phyloP scores from a whole-genome alignment of 23 tunicate species.

The Trididemnum nubilum region DNA sequence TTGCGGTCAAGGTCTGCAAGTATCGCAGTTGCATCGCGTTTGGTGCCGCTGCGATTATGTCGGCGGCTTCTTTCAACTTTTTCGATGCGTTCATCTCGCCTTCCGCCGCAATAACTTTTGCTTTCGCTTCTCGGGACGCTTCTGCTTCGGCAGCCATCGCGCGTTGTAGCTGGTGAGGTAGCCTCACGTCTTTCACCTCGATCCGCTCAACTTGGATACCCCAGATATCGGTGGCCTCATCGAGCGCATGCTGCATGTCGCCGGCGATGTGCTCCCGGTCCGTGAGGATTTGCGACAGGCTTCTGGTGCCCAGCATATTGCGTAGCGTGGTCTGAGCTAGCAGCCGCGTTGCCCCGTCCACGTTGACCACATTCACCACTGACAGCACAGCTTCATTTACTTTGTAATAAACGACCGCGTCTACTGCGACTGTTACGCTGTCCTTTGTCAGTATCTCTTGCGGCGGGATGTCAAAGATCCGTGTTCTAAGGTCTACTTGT shows the following conservation, averaged over 20 bases:
- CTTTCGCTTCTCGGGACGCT: conserved; percentile 93
- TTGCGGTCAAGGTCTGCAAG: conserved; percentile 80
- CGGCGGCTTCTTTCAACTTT: conserved; percentile 93
- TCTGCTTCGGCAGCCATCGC: conserved; percentile 99
- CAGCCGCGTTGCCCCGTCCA: conserved; percentile 80
- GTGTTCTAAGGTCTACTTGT: conserved; percentile 74
- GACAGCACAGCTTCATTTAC: conserved; percentile 65
- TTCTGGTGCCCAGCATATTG: conserved; percentile 85
- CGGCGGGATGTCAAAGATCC: conserved; percentile 90
- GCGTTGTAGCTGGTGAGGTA: conserved; percentile 81
- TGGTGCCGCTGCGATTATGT: conserved; percentile 78
- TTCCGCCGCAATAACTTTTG: conserved; percentile 98
- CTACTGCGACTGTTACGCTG: conserved; percentile 92
- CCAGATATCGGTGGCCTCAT: conserved; percentile 91
- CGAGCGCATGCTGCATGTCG: conserved; percentile 61
- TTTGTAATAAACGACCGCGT: conserved; percentile 92
- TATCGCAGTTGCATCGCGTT: conserved; percentile 92
- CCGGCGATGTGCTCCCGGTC: conserved; percentile 81
- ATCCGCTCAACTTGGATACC: conserved; percentile 93
- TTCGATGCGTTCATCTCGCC: conserved; percentile 95
- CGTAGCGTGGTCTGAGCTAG: conserved; percentile 95
- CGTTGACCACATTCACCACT: conserved; percentile 82
- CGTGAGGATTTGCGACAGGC: conserved; percentile 74
- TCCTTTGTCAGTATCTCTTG: conserved; percentile 92
- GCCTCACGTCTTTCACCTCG: conserved; percentile 87